Evolutionary conservation across 2,113 vertebrate genomes (phyloP), one percentile per base, ranked within the genome.

Genomic region (Mirza zaza): DNA sequence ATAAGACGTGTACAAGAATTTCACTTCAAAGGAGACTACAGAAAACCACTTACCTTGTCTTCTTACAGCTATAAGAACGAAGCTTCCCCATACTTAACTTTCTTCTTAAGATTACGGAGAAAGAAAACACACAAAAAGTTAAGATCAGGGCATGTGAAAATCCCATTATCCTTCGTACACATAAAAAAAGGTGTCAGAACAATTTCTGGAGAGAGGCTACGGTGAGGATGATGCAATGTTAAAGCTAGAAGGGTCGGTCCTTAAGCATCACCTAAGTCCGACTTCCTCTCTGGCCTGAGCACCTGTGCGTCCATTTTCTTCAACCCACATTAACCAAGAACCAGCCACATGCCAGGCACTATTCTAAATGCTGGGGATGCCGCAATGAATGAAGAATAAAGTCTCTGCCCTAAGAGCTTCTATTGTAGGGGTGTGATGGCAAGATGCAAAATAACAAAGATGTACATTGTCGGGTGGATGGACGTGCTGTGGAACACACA

Each of bases 21-120:
- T 95, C 29, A 97, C 86, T 92, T 92, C 90, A 79, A 96, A 94
- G 86, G 23, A 86, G 73, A 92, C 42, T 9, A 65, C 73, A 84
- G 65, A 67, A 94, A 96, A 42, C 17, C 57, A 84, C 36, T 67
- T 82, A 70, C 63, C 42, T 90, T 42, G 76, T 63, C 82, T 48
- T 87, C 34, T 42, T 48, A 52, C 0, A 82, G 39, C 34, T n/a
- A 85, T 3, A 87, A 81, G 65, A 92, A 92, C 25, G 57, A 85
- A 59, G 65, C 71, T 34, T 48, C 23, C 36, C 73, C 81, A 73
- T 52, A 6, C 67, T 94, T 67, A 36, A 65, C 81, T 82, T 82
- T 68, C 63, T 82, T 84, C 68, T 96, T 70, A 77, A 39, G 86
- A 85, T 77, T 15, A 73, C 0, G 83, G 75, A 42, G 67, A 45